These are phyloP conservation scores for Phylloscopus trochiloides DNA, from an alignment of 2,113 vertebrate species.

Conservation along the genomic window DNA sequence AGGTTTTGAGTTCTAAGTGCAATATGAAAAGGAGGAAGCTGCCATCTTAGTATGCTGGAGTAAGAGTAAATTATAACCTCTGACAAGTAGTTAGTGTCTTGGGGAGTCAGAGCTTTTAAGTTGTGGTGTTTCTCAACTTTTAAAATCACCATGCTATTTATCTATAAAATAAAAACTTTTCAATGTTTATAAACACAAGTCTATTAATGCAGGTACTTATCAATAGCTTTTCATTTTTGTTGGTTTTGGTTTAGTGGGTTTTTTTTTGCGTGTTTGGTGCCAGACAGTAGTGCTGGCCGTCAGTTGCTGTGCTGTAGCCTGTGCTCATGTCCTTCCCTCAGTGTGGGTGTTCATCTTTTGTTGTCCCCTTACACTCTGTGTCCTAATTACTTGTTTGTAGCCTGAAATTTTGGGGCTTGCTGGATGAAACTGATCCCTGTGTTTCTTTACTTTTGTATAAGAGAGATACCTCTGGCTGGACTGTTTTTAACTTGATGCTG, in stretches of 20 bases:
- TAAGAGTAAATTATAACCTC: conserved; percentile 4
- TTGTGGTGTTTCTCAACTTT: conserved; percentile 34
- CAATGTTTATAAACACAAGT: conserved; percentile 46
- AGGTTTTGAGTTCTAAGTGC: conserved; percentile 37
- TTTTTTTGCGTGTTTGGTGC: neutral
- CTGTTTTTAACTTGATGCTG: neutral
- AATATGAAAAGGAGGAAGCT: conserved; percentile 39
- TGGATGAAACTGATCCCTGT: neutral
- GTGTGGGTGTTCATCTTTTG: neutral
- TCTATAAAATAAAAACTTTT: conserved; percentile 64
- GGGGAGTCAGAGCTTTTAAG: conserved; percentile 29
- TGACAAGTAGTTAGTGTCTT: neutral
- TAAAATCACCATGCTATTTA: conserved; percentile 52
- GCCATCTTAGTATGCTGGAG: conserved; percentile 1
- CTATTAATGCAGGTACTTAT: neutral
- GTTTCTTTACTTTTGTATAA: neutral
- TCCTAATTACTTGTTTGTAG: neutral
- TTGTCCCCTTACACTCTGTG: neutral
- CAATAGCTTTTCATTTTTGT: neutral
- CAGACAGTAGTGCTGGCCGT: neutral
- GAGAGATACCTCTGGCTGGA: neutral
- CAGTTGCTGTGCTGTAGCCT: neutral
- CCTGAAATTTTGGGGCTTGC: neutral
- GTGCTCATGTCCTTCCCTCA: neutral
- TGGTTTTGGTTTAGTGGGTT: neutral